Conservation (phyloP, 2,888 invertebrate species). For the Pachycephus smyrnensis region DNA sequence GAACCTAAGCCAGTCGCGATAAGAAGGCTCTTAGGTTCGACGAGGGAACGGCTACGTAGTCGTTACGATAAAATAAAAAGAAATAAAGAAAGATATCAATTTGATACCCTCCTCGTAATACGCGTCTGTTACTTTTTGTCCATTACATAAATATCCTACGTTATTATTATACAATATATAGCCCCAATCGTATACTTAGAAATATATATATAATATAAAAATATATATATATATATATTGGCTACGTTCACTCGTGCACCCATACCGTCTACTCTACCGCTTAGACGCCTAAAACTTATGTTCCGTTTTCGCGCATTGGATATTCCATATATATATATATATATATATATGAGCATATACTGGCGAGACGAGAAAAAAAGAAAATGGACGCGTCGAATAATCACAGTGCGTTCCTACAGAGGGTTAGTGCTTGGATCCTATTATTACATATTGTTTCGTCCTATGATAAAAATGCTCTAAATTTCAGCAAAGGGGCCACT, state of each 20-base stretch:
- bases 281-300: not conserved
- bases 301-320: not conserved
- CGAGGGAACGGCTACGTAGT: conserved; percentile 8
- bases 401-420: not conserved
- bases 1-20: conserved; percentile 26
- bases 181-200: conserved; percentile 18
- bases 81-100: conserved; percentile 18
- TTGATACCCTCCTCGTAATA: conserved; percentile 17
- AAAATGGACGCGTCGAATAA: not conserved
- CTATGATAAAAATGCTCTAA: not conserved
- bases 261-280: not conserved
- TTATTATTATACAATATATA: conserved; percentile 9
- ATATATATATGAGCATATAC: too few species aligned
- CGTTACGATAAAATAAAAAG: conserved; percentile 9
- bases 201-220: conserved; percentile 16
- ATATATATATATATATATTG: conserved; percentile 16
- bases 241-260: not conserved
- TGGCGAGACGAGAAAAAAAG: not conserved
- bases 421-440: not conserved
- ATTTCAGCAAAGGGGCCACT: not conserved
- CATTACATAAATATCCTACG: not conserved
- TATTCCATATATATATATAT: too few species aligned
- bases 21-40: conserved; percentile 21
- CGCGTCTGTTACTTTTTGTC: conserved; percentile 17
- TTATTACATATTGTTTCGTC: not conserved